phyloP scores from a whole-genome alignment of 2,888 invertebrate species.

The Cantharis flavilabris region DNA sequence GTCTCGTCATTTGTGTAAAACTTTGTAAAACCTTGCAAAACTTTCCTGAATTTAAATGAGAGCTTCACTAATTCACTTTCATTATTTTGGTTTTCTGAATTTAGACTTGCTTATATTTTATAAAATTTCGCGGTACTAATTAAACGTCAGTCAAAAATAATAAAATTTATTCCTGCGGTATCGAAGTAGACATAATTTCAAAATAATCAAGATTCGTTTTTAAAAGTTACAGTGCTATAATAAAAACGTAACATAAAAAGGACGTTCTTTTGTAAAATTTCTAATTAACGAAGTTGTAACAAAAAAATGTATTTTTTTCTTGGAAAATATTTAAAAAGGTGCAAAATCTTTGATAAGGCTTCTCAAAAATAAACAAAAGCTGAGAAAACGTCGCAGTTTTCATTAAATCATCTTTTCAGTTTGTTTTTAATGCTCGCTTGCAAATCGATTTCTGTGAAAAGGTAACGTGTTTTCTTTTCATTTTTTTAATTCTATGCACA shows the following conservation, averaged over 20 bases:
- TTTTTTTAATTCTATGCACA: slow-evolving; percentile 2
- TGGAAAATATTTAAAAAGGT: slow-evolving; percentile 10
- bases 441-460: slow-evolving; percentile 29
- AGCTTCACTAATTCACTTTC: slow-evolving; percentile 27
- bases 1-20: slow-evolving; percentile 30
- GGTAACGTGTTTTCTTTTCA: slow-evolving; percentile 14
- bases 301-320: neutral
- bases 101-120: neutral
- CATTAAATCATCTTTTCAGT: slow-evolving; percentile 30
- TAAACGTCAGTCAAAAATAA: slow-evolving; percentile 15
- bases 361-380: slow-evolving; percentile 23
- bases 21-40: slow-evolving; percentile 28
- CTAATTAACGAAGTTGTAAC: neutral
- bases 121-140: slow-evolving; percentile 1
- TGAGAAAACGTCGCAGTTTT: slow-evolving; percentile 24
- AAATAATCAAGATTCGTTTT: neutral
- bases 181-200: slow-evolving; percentile 4
- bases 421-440: slow-evolving; percentile 30
- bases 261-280: neutral
- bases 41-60: slow-evolving; percentile 28
- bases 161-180: slow-evolving; percentile 10
- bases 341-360: slow-evolving; percentile 26
- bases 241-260: neutral
- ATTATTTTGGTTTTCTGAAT: slow-evolving; percentile 7
- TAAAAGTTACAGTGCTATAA: neutral